Conservation (phyloP, 2,113 vertebrate species). For the Ceratotherium simum region DNA sequence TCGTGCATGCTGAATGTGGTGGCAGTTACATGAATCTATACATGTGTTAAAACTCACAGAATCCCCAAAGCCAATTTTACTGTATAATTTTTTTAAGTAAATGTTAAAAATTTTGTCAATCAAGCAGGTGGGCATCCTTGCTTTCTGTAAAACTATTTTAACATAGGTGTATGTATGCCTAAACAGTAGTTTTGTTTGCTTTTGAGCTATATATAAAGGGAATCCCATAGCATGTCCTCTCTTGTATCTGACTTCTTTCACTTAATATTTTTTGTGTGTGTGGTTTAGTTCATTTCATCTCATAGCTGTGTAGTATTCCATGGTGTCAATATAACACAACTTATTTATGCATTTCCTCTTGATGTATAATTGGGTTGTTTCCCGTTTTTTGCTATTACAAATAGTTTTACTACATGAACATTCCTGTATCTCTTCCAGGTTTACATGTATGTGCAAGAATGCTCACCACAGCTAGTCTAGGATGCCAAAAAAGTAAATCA, state of each 20-base stretch:
- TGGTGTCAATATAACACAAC: background rate
- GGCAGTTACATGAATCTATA: background rate
- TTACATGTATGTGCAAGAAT: background rate
- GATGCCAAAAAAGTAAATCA: background rate
- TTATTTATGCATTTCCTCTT: background rate
- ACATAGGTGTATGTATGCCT: background rate
- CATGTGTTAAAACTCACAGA: background rate
- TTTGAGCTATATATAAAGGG: background rate
- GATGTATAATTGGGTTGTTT: background rate
- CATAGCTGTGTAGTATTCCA: background rate
- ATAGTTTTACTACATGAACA: background rate
- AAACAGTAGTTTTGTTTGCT: background rate
- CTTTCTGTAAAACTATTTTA: conserved; percentile 2
- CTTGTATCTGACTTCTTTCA: background rate
- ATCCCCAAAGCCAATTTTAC: background rate
- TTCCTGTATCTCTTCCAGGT: background rate
- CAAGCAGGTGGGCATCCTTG: background rate
- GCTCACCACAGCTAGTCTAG: background rate
- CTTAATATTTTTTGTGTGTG: background rate
- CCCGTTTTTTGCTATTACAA: background rate
- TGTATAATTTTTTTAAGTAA: background rate
- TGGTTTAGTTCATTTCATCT: background rate
- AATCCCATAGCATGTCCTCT: background rate
- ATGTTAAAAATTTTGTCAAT: background rate
- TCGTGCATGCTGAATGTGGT: background rate